Evolutionary conservation across 2,888 invertebrate species (phyloP), one percentile per base, ranked within the genome.

Genomic region (Willowsia nigromaculata): DNA sequence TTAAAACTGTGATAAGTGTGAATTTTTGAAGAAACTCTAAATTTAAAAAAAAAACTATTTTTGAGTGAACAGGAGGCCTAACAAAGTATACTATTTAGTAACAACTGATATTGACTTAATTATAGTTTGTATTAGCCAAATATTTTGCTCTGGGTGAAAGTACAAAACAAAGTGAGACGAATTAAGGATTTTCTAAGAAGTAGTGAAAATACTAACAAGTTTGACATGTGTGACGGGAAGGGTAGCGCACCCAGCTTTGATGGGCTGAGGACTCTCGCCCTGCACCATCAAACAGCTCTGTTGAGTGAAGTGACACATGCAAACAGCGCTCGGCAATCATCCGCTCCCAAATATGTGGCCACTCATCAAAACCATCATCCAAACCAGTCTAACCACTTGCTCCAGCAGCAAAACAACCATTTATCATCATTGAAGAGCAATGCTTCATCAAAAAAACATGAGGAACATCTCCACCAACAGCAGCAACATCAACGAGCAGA

Each of bases 231-330:
- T 22, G 86, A 86, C 82, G 89, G 82, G 18, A 85, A 76, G 37
- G 82, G 82, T 22, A 81, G 37, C 15, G 86, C 82, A 13, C 86
- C 85, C 30, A 90, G 85, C 74, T 83, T 82, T 50, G 86, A 90
- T 47, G 89, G 89, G 65, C 53, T 90, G 30, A 59, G 86, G n/a
- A 81, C 89, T n/a, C 85, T 90, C 22, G 89, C 89, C 13, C 27
- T 90, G 7, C 85, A 90, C 76, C 89, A 90, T 43, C 89, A 90
- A 53, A 82, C 89, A 5, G 89, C 89, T 7, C 56, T 86, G 22
- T 37, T 86, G 37, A 86, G 76, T 25, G 89, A 90, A 43, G 59
- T 71, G 87, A 59, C 83, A 71, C 50, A 40, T 18, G 62, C 62
- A 56, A 74, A 56, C 22, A 30, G n/a, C 27, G n/a, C 74, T 11